phyloP scores from a whole-genome alignment of 2,888 invertebrate genomes.

The Cerastoderma edule region DNA sequence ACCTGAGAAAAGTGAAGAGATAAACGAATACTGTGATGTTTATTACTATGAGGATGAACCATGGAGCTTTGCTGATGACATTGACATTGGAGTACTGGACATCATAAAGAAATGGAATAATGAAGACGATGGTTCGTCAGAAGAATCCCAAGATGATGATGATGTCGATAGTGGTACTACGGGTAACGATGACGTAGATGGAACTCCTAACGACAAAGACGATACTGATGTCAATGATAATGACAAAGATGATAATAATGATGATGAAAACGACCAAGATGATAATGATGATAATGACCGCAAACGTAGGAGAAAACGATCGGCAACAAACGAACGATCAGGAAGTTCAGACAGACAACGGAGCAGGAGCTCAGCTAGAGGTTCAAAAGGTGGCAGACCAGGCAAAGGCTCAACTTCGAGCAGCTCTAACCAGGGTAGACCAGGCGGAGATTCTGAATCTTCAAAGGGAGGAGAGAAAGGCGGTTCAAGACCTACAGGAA shows the following conservation, averaged over 20 bases:
- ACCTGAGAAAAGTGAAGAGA: background rate
- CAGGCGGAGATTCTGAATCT: no score
- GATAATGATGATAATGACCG: background rate
- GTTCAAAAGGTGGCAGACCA: background rate
- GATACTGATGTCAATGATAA: constrained; percentile 10
- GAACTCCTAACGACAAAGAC: constrained; percentile 4
- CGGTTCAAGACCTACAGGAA: background rate
- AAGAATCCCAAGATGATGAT: constrained; percentile 18
- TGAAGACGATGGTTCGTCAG: constrained; percentile 1
- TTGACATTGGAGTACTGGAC: constrained; percentile 2
- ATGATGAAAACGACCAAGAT: background rate
- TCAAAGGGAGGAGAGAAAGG: background rate
- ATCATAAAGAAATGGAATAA: no score
- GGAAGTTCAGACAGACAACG: background rate
- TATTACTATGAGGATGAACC: constrained; percentile 43
- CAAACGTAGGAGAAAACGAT: background rate
- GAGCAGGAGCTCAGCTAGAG: background rate
- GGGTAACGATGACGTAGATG: constrained; percentile 17
- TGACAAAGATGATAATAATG: constrained; percentile 16
- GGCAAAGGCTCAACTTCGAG: constrained; percentile 14
- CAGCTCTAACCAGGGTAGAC: no score
- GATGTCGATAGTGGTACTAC: constrained; percentile 12
- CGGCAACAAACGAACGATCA: no score
- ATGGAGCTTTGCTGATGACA: constrained; percentile 26
- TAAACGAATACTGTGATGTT: constrained; percentile 28